These are phyloP conservation scores for Cotesia typhae DNA, from an alignment of 1,140 invertebrate genomes.

Conservation along the genomic window DNA sequence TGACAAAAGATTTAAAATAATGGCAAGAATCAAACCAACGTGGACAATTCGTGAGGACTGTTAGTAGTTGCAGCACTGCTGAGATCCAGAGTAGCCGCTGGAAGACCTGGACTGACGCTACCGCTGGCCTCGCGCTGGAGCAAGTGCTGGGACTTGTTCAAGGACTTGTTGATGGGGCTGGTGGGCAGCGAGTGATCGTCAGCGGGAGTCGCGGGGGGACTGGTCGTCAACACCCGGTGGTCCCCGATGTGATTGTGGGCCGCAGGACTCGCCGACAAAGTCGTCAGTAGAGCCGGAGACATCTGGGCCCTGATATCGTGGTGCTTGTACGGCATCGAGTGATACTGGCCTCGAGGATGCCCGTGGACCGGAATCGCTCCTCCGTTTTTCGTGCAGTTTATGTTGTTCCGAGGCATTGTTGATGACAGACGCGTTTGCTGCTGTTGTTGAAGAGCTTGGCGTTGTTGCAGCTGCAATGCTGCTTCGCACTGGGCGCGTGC, in stretches of 20 bases:
- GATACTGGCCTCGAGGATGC: conserved; percentile 37
- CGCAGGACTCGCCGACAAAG: conserved; percentile 54
- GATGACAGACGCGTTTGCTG: conserved; percentile 39
- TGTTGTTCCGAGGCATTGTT: conserved; percentile 33
- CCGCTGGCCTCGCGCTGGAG: conserved; percentile 68
- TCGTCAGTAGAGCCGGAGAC: conserved; percentile 60
- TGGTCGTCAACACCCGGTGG: conserved; percentile 44
- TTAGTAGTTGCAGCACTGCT: conserved; percentile 73
- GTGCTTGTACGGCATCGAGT: conserved; percentile 48
- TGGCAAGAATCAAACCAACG: conserved; percentile 65
- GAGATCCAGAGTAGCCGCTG: conserved; percentile 71
- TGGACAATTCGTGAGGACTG: conserved; percentile 75
- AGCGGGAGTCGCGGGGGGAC: conserved; percentile 56
- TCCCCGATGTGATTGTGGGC: conserved; percentile 57
- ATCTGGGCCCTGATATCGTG: conserved; percentile 51
- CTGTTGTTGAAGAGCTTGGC: conserved; percentile 53
- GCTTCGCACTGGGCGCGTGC: conserved; percentile 64
- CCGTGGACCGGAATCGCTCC: conserved; percentile 38
- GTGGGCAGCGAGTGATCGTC: conserved; percentile 59
- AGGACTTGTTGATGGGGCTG: conserved; percentile 56
- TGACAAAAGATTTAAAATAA: neutral
- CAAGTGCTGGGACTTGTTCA: conserved; percentile 54
- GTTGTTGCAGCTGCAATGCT: conserved; percentile 54
- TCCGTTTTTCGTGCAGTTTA: conserved; percentile 35
- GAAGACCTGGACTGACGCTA: conserved; percentile 71